Evolutionary conservation across 2,888 invertebrate species (phyloP).

Genomic region (Amphiduros pacificus): DNA sequence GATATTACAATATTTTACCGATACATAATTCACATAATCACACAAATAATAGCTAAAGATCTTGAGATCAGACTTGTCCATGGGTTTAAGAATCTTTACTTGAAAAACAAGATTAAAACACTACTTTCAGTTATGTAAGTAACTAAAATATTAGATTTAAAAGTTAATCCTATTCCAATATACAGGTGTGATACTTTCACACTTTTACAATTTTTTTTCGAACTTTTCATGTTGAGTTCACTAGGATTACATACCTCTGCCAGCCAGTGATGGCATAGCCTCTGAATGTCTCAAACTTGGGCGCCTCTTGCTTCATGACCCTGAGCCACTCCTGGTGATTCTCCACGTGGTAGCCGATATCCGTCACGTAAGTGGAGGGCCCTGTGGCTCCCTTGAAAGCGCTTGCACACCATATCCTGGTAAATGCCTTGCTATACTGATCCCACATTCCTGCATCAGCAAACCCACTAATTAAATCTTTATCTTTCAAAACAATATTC

Average conservation of each 20-base stretch:
- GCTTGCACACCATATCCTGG: constrained; percentile 77
- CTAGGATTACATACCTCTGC: too few relatives aligned
- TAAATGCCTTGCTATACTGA: constrained; percentile 70
- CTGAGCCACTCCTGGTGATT: constrained; percentile 75
- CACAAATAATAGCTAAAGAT: too few relatives aligned
- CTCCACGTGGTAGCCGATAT: constrained; percentile 69
- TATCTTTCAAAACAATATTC: not conserved
- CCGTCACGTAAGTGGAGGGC: constrained; percentile 70
- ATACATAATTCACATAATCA: not conserved
- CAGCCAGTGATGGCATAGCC: constrained; percentile 62
- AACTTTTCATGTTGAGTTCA: too few relatives aligned
- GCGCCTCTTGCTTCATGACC: constrained; percentile 44
- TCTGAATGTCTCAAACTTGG: constrained; percentile 49
- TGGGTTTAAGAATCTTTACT: too few relatives aligned
- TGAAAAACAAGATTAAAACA: too few relatives aligned
- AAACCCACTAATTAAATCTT: not conserved
- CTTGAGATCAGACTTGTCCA: too few relatives aligned
- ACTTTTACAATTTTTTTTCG: too few relatives aligned
- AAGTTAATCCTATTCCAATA: too few relatives aligned
- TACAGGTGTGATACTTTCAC: too few relatives aligned
- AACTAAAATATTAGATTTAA: too few relatives aligned
- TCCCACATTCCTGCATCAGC: constrained; percentile 61
- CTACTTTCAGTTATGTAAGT: too few relatives aligned
- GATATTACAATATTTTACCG: not conserved
- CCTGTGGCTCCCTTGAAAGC: constrained; percentile 88